Conservation (phyloP, 2,113 vertebrate genomes). For the Nyctibius bracteatus region DNA sequence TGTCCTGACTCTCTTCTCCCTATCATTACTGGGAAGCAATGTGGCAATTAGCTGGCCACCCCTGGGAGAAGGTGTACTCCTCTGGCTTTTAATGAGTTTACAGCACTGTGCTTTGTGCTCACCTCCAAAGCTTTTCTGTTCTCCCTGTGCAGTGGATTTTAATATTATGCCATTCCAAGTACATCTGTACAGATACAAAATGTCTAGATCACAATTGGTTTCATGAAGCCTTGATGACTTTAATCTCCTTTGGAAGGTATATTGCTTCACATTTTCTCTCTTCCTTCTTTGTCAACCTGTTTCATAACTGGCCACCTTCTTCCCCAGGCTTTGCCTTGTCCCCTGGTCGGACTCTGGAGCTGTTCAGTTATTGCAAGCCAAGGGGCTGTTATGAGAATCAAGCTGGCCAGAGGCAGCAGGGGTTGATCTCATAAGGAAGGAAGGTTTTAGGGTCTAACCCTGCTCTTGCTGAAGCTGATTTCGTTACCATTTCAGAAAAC, state of each 20-base stretch:
- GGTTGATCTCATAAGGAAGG: neutral
- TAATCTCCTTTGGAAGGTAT: neutral
- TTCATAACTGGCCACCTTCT: neutral
- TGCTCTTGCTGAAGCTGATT: neutral
- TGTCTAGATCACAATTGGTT: neutral
- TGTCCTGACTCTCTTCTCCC: neutral
- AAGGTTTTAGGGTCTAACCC: neutral
- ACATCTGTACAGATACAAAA: neutral
- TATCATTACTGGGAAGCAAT: constrained; percentile 24
- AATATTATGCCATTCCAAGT: neutral
- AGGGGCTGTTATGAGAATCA: neutral
- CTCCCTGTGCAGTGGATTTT: neutral
- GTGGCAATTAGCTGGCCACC: constrained; percentile 40
- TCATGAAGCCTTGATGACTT: neutral
- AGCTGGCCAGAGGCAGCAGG: neutral
- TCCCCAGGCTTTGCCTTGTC: neutral
- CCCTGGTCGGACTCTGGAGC: neutral
- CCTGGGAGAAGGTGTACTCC: neutral
- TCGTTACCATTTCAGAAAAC: neutral
- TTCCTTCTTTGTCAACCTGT: neutral
- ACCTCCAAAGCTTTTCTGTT: neutral
- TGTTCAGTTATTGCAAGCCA: neutral
- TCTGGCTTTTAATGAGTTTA: neutral
- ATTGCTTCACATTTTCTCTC: neutral
- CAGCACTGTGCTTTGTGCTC: neutral